These are phyloP conservation scores for Hybognathus amarus DNA, from an alignment of 2,797 vertebrate genomes.

Conservation along the genomic window DNA sequence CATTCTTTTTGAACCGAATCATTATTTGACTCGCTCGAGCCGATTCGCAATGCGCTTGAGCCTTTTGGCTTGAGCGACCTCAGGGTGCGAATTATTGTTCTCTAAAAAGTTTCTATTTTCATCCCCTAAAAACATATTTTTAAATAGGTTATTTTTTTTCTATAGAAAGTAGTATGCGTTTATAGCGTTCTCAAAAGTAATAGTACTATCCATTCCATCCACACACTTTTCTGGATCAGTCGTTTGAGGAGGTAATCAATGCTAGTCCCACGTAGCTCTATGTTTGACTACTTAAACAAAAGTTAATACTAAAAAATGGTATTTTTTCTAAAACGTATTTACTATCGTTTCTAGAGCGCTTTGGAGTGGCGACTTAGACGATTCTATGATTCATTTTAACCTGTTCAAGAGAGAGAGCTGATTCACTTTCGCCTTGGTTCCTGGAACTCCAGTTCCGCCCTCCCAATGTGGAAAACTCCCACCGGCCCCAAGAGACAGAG, in stretches of 20 bases:
- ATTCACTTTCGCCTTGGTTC: conserved; percentile 52
- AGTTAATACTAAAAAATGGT: not conserved
- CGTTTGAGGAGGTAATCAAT: not conserved
- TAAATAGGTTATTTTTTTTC: not conserved
- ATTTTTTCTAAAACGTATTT: not conserved
- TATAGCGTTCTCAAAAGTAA: not conserved
- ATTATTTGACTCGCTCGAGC: not conserved
- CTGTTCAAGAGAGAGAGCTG: not conserved
- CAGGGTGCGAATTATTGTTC: not conserved
- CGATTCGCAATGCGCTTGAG: not conserved
- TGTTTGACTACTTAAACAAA: not conserved
- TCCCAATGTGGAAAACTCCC: conserved; percentile 68
- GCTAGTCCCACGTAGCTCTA: not conserved
- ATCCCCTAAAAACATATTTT: not conserved
- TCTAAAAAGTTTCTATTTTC: not conserved
- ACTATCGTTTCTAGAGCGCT: not conserved
- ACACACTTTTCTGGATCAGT: not conserved
- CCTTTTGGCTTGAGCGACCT: not conserved
- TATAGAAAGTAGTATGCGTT: not conserved
- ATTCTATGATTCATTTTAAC: not conserved
- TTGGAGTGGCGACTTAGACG: not conserved
- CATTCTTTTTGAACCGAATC: conserved; percentile 40
- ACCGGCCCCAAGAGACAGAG: conserved; percentile 62
- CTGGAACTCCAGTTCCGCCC: conserved; percentile 71
- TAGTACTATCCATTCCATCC: not conserved